phyloP scores from a whole-genome alignment of 2,797 vertebrate species.

The Neoniphon sammara region DNA sequence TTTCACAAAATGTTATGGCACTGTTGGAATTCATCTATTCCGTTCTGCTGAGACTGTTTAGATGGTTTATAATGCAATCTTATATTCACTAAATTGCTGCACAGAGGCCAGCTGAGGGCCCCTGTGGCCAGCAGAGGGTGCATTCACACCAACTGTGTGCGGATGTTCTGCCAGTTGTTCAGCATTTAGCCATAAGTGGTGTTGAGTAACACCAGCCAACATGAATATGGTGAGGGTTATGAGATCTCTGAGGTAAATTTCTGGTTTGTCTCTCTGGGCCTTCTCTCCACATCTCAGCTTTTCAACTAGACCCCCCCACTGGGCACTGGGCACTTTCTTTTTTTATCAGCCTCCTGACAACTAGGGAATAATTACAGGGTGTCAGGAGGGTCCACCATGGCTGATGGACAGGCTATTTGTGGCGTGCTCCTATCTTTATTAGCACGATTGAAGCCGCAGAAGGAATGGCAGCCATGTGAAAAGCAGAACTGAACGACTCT shows the following conservation, averaged over 20 bases:
- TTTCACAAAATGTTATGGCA: too few species aligned
- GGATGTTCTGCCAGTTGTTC: too few species aligned
- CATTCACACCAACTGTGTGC: too few species aligned
- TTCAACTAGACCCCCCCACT: conserved; percentile 38
- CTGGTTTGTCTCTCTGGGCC: neutral
- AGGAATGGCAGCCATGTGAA: neutral
- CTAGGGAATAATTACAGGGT: conserved; percentile 66
- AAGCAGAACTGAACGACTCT: conserved; percentile 22
- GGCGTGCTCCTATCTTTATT: conserved; percentile 43
- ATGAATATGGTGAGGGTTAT: neutral
- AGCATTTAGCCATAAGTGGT: neutral
- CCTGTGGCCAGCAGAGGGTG: too few species aligned
- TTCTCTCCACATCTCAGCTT: conserved; percentile 13
- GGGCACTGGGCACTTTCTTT: conserved; percentile 40
- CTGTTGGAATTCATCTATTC: neutral
- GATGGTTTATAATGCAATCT: too few species aligned
- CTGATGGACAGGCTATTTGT: conserved; percentile 73
- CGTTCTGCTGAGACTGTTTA: neutral
- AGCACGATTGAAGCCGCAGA: conserved; percentile 45
- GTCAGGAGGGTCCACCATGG: conserved; percentile 44
- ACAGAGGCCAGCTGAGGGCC: too few species aligned
- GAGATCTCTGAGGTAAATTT: conserved; percentile 9
- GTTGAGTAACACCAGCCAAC: neutral
- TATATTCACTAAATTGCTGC: too few species aligned
- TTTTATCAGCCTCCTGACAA: conserved; percentile 60